A percentile compares a stretch with the other conserved stretches of the same genome.
These are phyloP conservation scores for Ferdinandea cuprea DNA, from an alignment of 2,888 invertebrate genomes.

Conservation along the genomic window DNA sequence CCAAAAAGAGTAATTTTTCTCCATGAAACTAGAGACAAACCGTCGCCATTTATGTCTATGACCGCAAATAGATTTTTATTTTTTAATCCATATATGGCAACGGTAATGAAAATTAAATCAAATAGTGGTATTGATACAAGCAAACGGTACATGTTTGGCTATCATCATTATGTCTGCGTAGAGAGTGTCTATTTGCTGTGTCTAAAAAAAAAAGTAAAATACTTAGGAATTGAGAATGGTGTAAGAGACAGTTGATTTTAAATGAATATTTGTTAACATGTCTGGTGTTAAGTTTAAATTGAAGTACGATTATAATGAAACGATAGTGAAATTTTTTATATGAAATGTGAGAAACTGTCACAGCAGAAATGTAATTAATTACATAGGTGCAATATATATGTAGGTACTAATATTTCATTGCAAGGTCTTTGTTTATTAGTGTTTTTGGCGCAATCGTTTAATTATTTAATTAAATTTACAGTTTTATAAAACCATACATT, in stretches of 20 bases:
- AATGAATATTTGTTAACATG: slow-evolving; percentile 2
- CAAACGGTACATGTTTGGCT: slow-evolving; percentile 18
- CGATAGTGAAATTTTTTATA: no score
- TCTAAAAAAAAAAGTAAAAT: slow-evolving; percentile 1
- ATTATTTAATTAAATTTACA: no score
- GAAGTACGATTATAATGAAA: no score
- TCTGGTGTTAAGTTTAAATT: background rate
- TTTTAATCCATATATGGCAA: slow-evolving; percentile 58
- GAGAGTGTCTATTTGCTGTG: slow-evolving; percentile 11
- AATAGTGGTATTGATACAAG: slow-evolving; percentile 25
- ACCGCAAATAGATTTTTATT: slow-evolving; percentile 47
- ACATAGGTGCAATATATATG: no score
- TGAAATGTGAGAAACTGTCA: no score
- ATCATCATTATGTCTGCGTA: slow-evolving; percentile 27
- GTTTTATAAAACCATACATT: no score
- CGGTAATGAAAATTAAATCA: slow-evolving; percentile 66
- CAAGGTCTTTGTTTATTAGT: no score
- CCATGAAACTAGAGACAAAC: slow-evolving; percentile 55
- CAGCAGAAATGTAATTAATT: no score
- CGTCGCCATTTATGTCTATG: slow-evolving; percentile 66
- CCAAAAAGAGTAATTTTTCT: slow-evolving; percentile 60
- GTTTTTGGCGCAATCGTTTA: no score
- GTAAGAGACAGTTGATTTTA: background rate
- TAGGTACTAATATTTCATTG: no score
- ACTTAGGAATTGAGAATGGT: background rate